Evolutionary conservation across 1,140 invertebrate genomes (phyloP), one percentile per base, ranked within the genome.

Genomic region (Prorops nasuta): DNA sequence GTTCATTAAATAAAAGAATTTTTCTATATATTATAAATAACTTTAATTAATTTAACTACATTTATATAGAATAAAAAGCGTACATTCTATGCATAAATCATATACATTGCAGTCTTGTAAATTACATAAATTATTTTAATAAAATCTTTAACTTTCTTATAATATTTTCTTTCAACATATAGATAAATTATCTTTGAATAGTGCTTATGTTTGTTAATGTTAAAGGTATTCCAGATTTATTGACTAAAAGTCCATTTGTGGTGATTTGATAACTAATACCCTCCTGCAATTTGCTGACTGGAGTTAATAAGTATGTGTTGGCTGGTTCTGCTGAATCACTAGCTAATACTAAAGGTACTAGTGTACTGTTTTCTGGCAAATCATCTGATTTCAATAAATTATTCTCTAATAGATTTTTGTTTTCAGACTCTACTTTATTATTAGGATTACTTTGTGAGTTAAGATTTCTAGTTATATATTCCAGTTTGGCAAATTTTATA

Each of bases 401-500:
- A 69, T 79, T 77, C 1, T 72, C 72, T 36, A 76, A 75, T 35
- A 74, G 67, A 18, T 60, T 36, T 12, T 37, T 52, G n/a, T 42
- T 38, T 0, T 60, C 54, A 0, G 15, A n/a, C 1, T 62, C 59
- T n/a, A 18, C 15, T 41, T 50, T 39, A 73, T 52, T 20, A 77
- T 76, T 45, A 75, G 72, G 44, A 70, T 79, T 15, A 66, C 56
- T 80, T 74, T 79, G 60, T 67, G 76, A 47, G 74, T 73, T 47
- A 72, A 79, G 61, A 69, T 77, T 45, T 71, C 74, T 72, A 76
- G 80, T 42, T 65, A 80, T 39, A 73, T 78, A 74, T 72, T 88
- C 86, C 19, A 82, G 69, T 71, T 87, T 87, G 45, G 83, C 83
- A 65, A 89, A 89, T 64, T 85, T 86, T 1, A 89, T 82, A 60